Base-by-base conservation (phyloP, 2,797 vertebrate genomes). In the Molossus alvarezi region DNA sequence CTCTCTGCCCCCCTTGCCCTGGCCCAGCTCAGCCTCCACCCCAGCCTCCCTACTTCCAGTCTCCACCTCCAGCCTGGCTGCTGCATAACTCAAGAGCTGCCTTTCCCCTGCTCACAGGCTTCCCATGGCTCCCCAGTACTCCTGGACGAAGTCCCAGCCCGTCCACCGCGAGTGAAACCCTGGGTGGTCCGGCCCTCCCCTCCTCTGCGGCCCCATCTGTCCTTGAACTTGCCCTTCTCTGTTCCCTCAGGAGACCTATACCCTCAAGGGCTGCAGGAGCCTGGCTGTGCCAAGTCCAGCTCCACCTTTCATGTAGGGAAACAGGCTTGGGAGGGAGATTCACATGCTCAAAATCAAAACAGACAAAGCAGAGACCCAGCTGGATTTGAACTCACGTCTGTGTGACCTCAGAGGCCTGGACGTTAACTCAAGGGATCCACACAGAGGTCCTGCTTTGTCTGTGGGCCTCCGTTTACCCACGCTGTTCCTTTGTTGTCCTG, bases 391-490 rank as follows among this genome's bases (percentile, higher is more conserved):
- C 81, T 84, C 8, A 5, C 2, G 0, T 37, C 45, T 20, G 1
- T 37, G 62, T 14, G 12, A 15, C 18, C n/a, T 29, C 23, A 3
- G 13, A 65, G 60, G 76, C 79, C 20, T 0, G 41, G 37, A 1
- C 4, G 33, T 55, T 17, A 53, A 27, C 86, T 58, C 5, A 0
- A 9, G 23, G 29, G 41, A n/a, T 10, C 62, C 1, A 0, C 20
- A 10, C 7, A 29, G 64, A 23, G 41, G 45, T 10, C 73, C 55
- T 20, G 51, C 45, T 29, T n/a, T n/a, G 10, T 37, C n/a, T 1
- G 0, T 0, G 0, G n/a, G 23, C 41, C 33, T 86, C 33, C 0
- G 6, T 25, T 29, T 27, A 18, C 9, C 4, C 8, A 2, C 29
- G 23, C 9, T 0, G 25, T 12, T 33, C 80, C 62, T 13, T 20